These are phyloP conservation scores for Polypterus senegalus DNA, from an alignment of 2,113 vertebrate genomes.

Conservation along the genomic window DNA sequence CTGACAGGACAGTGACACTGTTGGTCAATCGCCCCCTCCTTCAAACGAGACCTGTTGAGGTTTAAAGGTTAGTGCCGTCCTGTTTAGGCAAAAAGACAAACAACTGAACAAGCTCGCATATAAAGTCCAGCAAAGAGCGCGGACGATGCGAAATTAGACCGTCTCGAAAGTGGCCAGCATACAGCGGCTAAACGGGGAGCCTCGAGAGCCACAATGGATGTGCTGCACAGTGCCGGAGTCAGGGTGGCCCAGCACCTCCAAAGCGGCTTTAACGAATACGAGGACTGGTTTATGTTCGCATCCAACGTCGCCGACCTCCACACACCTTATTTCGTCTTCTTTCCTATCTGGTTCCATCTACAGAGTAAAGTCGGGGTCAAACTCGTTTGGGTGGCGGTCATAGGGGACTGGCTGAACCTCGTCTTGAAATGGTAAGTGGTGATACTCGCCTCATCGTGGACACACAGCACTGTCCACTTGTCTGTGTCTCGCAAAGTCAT, in stretches of 20 bases:
- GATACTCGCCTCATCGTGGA: no score
- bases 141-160: not conserved
- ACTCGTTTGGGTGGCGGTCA: conserved; percentile 61
- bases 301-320: conserved; percentile 53
- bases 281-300: conserved; percentile 62
- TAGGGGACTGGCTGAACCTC: conserved; percentile 67
- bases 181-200: conserved; percentile 27
- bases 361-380: conserved; percentile 48
- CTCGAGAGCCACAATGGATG: conserved; percentile 49
- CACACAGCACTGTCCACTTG: no score
- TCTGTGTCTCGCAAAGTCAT: no score
- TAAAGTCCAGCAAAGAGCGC: conserved; percentile 46
- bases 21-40: no score
- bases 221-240: conserved; percentile 68
- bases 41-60: not conserved
- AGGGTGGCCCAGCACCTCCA: conserved; percentile 62
- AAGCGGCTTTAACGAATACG: conserved; percentile 40
- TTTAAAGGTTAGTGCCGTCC: conserved; percentile 11
- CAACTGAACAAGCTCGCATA: conserved; percentile 40
- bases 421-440: conserved; percentile 65
- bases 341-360: conserved; percentile 64
- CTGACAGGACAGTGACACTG: no score
- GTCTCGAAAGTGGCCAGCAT: not conserved
- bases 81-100: conserved; percentile 37
- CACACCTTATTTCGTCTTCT: conserved; percentile 58